Conservation (phyloP, 2,797 vertebrate genomes). For the Chanos chanos region DNA sequence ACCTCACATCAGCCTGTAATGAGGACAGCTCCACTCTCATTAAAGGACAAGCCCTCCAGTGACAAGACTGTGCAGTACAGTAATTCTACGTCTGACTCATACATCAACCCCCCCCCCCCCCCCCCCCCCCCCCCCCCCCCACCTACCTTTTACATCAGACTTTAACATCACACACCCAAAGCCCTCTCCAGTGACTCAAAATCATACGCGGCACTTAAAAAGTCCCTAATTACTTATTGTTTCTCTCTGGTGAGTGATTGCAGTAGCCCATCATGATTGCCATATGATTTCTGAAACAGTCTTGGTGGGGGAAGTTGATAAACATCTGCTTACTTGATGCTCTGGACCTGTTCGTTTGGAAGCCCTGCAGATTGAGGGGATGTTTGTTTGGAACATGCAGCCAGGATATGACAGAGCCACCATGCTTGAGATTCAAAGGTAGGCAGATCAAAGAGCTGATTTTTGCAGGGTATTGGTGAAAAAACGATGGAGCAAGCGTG, state of each 20-base stretch:
- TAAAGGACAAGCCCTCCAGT: slow-evolving; percentile 8
- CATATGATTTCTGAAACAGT: slow-evolving; percentile 30
- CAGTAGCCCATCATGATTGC: slow-evolving; percentile 35
- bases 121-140: neutral
- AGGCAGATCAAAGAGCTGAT: slow-evolving; percentile 46
- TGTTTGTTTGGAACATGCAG: slow-evolving; percentile 56
- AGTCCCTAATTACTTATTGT: slow-evolving; percentile 27
- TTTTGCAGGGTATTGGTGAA: slow-evolving; percentile 25
- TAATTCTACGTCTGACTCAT: no score
- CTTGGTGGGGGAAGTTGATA: slow-evolving; percentile 28
- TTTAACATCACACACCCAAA: neutral
- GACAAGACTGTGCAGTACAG: slow-evolving; percentile 1
- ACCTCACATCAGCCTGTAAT: slow-evolving; percentile 2
- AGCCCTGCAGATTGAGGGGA: slow-evolving; percentile 3
- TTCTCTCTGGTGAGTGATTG: slow-evolving; percentile 23
- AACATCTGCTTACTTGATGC: slow-evolving; percentile 42
- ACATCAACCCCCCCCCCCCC: neutral
- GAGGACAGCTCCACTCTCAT: slow-evolving; percentile 2
- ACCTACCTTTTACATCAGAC: neutral
- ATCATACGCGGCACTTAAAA: slow-evolving; percentile 29
- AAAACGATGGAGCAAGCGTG: slow-evolving; percentile 51
- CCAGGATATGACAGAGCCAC: slow-evolving; percentile 52
- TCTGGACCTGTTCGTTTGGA: slow-evolving; percentile 30
- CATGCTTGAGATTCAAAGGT: slow-evolving; percentile 60
- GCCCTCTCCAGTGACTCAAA: neutral